These are phyloP conservation scores for Semnornis frantzii DNA, from an alignment of 2,113 vertebrate species.

Conservation along the genomic window DNA sequence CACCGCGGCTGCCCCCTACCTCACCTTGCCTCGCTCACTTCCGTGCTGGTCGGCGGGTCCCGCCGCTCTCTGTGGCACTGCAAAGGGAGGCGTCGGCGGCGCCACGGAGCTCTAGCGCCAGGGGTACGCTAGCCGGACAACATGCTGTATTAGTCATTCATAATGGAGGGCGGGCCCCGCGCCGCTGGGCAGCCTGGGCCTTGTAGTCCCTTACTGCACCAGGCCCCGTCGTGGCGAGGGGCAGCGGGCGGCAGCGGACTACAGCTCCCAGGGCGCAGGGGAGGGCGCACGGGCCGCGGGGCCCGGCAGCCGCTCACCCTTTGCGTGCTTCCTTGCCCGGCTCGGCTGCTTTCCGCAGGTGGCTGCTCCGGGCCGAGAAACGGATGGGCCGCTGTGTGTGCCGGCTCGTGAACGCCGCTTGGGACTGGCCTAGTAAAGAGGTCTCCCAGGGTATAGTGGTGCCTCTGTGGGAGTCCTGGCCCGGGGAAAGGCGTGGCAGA, in stretches of 20 bases:
- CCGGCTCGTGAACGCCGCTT: neutral
- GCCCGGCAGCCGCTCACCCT: no score
- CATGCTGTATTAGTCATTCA: constrained; percentile 38
- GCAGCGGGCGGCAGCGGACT: neutral
- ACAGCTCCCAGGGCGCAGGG: neutral
- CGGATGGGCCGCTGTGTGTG: rapidly evolving
- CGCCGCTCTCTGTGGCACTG: neutral
- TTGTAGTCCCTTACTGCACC: neutral
- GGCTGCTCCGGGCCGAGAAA: rapidly evolving
- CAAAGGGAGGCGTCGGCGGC: neutral
- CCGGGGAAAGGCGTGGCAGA: neutral
- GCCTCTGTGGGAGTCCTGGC: neutral
- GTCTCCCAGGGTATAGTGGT: rapidly evolving
- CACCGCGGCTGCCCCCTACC: neutral
- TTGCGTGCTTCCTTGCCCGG: rapidly evolving
- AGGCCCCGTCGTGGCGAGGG: no score
- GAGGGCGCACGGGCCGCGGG: neutral
- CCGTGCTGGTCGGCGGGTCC: neutral
- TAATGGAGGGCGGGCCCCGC: neutral
- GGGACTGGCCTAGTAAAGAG: no score
- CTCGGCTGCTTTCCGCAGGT: neutral
- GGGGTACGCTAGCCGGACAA: neutral
- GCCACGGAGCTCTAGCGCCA: neutral
- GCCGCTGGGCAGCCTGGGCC: neutral
- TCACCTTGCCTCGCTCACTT: neutral